Evolutionary conservation across 1,140 invertebrate genomes (phyloP), one percentile per base, ranked within the genome.

Genomic region (Battus philenor): DNA sequence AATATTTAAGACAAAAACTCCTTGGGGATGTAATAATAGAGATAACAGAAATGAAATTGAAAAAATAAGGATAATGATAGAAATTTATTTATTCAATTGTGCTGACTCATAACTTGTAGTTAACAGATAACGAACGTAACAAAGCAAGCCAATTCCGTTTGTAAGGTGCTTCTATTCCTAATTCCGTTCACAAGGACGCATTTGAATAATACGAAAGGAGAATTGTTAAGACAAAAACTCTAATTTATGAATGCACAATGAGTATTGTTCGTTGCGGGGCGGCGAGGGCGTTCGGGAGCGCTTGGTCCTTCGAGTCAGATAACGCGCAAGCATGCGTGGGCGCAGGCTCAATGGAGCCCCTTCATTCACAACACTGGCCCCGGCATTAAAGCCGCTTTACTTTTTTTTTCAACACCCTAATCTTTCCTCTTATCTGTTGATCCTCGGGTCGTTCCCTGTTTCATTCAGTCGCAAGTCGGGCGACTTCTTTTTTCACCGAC

Each of bases 401-500:
- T 78, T 82, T 81, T 81, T 81, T 81, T 81, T 81, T 73, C 61
- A 49, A 64, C 56, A 59, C 55, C 64, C 77, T 81, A 84, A 84
- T 84, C 80, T 84, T 68, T 58, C 59, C 66, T 77, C 70, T 84
- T 84, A 84, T 84, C 80, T 74, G 39, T 68, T 62, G 70, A 78
- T 77, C 74, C 75, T 72, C 64, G 75, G 62, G 73, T 74, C 73
- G 75, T 69, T 73, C 72, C 74, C 68, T 59, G 73, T 74, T 81
- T 80, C 80, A 84, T 84, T 84, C 74, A 84, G 74, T 66, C 70
- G 63, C 69, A 68, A 67, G 66, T 73, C 61, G 63, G 44, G 50
- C 68, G 70, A 76, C 69, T 80, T 75, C 69, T 81, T 81, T 79
- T 81, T 80, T 80, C 76, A 80, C 79, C 80, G 75, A 80, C 72